Evolutionary conservation across 2,797 vertebrate genomes (phyloP).

Genomic region (Peromyscus eremicus): DNA sequence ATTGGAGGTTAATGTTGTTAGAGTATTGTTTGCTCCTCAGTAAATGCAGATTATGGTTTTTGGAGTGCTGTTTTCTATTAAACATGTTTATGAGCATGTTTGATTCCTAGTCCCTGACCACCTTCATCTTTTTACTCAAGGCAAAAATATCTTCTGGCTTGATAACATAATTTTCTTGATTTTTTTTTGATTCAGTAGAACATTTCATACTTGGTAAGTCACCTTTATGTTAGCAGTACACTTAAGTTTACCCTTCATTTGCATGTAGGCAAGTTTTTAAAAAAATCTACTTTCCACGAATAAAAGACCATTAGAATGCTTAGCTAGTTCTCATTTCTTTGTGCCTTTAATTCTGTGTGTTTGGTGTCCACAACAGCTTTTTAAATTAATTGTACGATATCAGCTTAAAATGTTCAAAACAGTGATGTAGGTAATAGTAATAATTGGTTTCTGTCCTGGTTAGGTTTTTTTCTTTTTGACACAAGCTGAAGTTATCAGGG

Average conservation of each 20-base stretch:
- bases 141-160: neutral
- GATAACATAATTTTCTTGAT: neutral
- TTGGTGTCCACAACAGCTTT: neutral
- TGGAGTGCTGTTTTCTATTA: neutral
- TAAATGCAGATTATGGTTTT: neutral
- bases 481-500: neutral
- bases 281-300: neutral
- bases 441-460: neutral
- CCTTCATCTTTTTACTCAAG: neutral
- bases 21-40: neutral
- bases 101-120: neutral
- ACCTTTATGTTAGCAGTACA: slow-evolving; percentile 23
- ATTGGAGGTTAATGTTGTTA: neutral
- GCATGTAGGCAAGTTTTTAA: slow-evolving; percentile 21
- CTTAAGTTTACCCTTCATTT: slow-evolving; percentile 25
- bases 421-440: neutral
- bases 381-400: slow-evolving; percentile 9
- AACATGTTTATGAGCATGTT: neutral
- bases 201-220: neutral
- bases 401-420: neutral
- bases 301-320: slow-evolving; percentile 24
- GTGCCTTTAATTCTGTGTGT: neutral
- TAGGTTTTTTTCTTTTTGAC: neutral
- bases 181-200: neutral
- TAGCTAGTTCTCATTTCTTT: slow-evolving; percentile 34